Evolutionary conservation across 2,888 invertebrate genomes (phyloP).

Genomic region (Oligia fasciuncula): DNA sequence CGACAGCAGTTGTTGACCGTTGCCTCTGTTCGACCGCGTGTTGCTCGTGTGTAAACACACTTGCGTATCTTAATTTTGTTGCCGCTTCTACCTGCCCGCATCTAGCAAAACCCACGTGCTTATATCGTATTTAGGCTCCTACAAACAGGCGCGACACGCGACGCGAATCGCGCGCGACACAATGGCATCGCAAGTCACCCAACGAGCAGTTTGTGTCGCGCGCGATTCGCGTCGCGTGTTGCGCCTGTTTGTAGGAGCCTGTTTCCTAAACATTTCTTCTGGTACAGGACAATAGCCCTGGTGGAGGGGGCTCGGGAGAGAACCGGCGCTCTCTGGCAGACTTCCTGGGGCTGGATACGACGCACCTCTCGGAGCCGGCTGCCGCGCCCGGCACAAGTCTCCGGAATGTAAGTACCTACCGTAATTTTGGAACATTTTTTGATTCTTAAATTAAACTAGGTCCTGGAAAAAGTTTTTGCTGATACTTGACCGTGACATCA

Average conservation of each 20-base stretch:
- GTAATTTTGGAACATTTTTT: background rate
- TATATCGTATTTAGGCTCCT: background rate
- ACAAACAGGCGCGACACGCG: too few species aligned
- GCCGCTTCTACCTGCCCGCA: background rate
- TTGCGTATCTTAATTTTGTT: background rate
- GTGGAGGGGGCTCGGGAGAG: conserved; percentile 79
- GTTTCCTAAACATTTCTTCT: conserved; percentile 13
- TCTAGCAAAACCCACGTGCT: background rate
- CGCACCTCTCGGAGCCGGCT: conserved; percentile 71
- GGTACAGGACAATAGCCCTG: conserved; percentile 78
- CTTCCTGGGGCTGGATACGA: conserved; percentile 76
- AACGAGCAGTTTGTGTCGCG: too few species aligned
- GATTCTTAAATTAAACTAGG: background rate
- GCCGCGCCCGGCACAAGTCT: conserved; percentile 68
- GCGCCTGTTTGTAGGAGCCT: too few species aligned
- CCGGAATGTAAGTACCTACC: conserved; percentile 74
- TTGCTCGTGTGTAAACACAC: background rate
- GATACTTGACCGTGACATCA: background rate
- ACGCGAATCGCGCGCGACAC: too few species aligned
- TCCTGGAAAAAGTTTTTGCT: background rate
- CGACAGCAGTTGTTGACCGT: background rate
- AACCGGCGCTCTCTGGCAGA: conserved; percentile 81
- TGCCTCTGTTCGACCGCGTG: background rate
- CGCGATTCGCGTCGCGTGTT: too few species aligned
- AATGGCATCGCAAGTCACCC: too few species aligned